These are phyloP conservation scores for Norana najaformis DNA, from an alignment of 2,888 invertebrate genomes.

Conservation along the genomic window DNA sequence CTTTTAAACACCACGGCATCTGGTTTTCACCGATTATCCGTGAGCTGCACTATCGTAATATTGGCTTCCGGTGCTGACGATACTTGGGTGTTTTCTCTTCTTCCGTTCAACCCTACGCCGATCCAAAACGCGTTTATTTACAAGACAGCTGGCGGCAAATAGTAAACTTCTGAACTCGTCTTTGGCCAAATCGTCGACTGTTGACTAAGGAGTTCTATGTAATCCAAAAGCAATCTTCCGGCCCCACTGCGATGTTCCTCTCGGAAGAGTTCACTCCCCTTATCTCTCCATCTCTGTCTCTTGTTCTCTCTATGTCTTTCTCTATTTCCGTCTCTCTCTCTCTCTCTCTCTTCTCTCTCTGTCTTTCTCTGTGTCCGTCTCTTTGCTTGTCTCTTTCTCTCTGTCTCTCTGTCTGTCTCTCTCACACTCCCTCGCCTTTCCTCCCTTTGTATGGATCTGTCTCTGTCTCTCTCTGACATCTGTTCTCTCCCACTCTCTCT, in stretches of 20 bases:
- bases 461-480: not conserved
- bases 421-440: not conserved
- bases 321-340: not conserved
- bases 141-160: not conserved
- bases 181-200: not conserved
- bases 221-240: not conserved
- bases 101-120: not conserved
- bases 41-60: not conserved
- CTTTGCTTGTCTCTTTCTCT: not conserved
- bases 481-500: no score
- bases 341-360: not conserved
- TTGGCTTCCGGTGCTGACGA: not conserved
- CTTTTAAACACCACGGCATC: not conserved
- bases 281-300: not conserved
- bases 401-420: not conserved
- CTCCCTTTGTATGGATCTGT: no score
- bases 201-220: not conserved
- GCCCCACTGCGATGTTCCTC: not conserved
- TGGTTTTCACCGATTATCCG: not conserved
- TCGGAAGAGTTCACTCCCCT: not conserved
- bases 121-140: not conserved
- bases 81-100: not conserved
- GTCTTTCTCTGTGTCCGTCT: not conserved
- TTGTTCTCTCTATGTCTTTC: not conserved
- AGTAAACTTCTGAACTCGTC: not conserved